These are phyloP conservation scores for Altica lythri DNA, from an alignment of 2,888 invertebrate species.

Conservation along the genomic window DNA sequence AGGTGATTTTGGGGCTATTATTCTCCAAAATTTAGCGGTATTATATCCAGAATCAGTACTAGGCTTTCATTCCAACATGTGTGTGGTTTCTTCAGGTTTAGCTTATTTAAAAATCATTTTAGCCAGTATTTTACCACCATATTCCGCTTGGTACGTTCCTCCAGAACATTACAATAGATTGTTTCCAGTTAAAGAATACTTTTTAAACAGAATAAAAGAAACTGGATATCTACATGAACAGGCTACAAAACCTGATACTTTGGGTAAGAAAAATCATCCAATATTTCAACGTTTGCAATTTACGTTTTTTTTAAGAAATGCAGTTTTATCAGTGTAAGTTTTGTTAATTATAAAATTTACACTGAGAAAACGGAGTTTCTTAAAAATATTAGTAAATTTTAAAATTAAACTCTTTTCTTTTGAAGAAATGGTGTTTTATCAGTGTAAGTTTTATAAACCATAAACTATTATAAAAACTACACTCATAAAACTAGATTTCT, in stretches of 20 bases:
- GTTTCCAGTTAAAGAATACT: conserved; percentile 60
- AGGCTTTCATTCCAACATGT: conserved; percentile 68
- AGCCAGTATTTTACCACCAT: conserved; percentile 62
- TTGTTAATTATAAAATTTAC: background rate
- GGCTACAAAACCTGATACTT: conserved; percentile 86
- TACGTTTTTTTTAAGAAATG: background rate
- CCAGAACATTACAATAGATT: conserved; percentile 59
- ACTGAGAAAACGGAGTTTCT: too few species aligned
- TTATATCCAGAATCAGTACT: conserved; percentile 66
- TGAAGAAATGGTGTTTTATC: too few species aligned
- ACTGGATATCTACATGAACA: conserved; percentile 77
- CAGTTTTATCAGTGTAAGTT: too few species aligned
- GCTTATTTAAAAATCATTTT: conserved; percentile 55
- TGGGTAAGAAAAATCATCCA: conserved; percentile 62
- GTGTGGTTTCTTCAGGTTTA: conserved; percentile 51
- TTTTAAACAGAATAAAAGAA: conserved; percentile 58
- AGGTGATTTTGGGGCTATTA: conserved; percentile 80
- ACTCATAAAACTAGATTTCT: too few species aligned
- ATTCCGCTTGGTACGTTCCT: conserved; percentile 59
- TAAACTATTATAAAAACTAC: too few species aligned
- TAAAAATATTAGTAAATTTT: too few species aligned
- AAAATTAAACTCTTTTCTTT: too few species aligned
- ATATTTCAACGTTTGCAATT: too few species aligned
- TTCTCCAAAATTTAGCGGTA: conserved; percentile 66
- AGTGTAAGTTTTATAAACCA: too few species aligned